phyloP scores from a whole-genome alignment of 2,888 invertebrate species.

The Scaptomyza parva region DNA sequence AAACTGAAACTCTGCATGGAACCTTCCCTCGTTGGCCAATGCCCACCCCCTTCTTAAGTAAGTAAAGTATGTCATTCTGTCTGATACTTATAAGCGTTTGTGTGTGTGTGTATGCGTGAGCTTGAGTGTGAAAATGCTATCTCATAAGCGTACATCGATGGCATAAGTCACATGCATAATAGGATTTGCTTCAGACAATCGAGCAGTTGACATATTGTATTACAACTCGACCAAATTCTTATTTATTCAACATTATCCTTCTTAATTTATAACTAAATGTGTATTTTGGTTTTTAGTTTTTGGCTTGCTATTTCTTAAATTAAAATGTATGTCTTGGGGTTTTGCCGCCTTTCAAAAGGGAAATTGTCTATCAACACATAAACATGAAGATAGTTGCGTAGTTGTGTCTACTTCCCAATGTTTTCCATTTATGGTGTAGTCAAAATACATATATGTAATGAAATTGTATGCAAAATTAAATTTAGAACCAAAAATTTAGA shows the following conservation, averaged over 20 bases:
- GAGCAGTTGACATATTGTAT: constrained; percentile 11
- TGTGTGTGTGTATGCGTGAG: constrained; percentile 2
- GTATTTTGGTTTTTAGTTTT: neutral
- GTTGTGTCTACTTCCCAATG: neutral
- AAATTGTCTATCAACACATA: neutral
- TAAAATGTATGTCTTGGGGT: neutral
- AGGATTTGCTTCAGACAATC: constrained; percentile 16
- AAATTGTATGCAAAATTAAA: constrained; percentile 1
- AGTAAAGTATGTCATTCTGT: constrained; percentile 39
- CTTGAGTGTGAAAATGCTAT: constrained; percentile 19
- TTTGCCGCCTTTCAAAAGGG: neutral
- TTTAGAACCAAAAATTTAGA: constrained; percentile 23
- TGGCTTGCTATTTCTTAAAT: neutral
- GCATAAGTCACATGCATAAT: constrained; percentile 26
- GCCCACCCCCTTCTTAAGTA: constrained; percentile 12
- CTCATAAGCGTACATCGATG: constrained; percentile 38
- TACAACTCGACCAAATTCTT: neutral
- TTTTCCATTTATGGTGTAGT: neutral
- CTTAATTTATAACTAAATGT: neutral
- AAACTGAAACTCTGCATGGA: constrained; percentile 65
- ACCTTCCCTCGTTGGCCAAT: constrained; percentile 36
- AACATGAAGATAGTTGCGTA: neutral
- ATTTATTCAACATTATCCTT: neutral
- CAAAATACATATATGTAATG: no score
- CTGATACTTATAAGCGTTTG: constrained; percentile 11